Evolutionary conservation across 2,113 vertebrate species (phyloP).

Genomic region (Euleptes europaea): DNA sequence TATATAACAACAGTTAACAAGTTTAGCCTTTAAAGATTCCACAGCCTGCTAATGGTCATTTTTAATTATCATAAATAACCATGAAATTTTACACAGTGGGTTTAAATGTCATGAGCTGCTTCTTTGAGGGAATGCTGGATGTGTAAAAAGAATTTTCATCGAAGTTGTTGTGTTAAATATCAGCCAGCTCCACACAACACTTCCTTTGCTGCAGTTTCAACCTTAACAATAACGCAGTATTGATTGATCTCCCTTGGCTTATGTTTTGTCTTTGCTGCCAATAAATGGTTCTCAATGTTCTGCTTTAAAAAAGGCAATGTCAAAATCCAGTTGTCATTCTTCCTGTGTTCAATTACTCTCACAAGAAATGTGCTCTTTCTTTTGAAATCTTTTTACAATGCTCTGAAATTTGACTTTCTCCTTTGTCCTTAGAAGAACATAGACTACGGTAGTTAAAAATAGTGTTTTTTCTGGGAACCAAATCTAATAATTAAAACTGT

Average conservation of each 20-base stretch:
- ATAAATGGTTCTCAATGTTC: slow-evolving; percentile 58
- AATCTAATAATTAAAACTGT: not conserved
- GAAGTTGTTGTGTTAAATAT: slow-evolving; percentile 38
- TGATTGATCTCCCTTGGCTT: slow-evolving; percentile 50
- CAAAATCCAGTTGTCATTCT: slow-evolving; percentile 52
- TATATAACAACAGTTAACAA: slow-evolving; percentile 47
- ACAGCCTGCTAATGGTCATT: slow-evolving; percentile 21
- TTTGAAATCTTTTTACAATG: slow-evolving; percentile 52
- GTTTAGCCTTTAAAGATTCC: slow-evolving; percentile 55
- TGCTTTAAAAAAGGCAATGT: slow-evolving; percentile 52
- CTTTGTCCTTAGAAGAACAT: not conserved
- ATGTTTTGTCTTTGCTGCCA: slow-evolving; percentile 52
- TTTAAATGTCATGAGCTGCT: slow-evolving; percentile 43
- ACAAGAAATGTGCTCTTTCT: slow-evolving; percentile 60
- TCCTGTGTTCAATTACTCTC: slow-evolving; percentile 64
- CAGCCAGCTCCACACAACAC: not conserved
- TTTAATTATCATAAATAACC: slow-evolving; percentile 52
- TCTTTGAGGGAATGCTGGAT: slow-evolving; percentile 32
- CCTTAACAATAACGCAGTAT: slow-evolving; percentile 32
- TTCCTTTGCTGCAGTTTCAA: slow-evolving; percentile 5
- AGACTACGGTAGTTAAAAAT: not conserved
- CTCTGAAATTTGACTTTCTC: slow-evolving; percentile 39
- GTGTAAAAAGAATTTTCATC: slow-evolving; percentile 40
- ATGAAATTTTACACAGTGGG: slow-evolving; percentile 44
- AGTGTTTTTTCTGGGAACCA: not conserved